These are phyloP conservation scores for Lutraria lutraria DNA, from an alignment of 2,888 invertebrate genomes.

Conservation along the genomic window DNA sequence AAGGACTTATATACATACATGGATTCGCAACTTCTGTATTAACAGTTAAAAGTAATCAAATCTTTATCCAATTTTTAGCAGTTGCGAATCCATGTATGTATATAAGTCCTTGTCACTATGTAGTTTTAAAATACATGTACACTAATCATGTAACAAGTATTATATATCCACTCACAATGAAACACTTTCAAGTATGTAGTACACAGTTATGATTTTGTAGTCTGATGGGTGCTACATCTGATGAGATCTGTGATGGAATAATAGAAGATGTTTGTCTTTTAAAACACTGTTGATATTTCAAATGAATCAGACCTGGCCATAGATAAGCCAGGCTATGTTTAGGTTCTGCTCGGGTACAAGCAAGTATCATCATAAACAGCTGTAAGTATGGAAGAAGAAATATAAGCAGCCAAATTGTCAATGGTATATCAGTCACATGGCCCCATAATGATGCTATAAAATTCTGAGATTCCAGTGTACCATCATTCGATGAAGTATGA, in stretches of 20 bases:
- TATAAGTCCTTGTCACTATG: too few species aligned
- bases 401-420: slow-evolving; percentile 79
- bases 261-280: slow-evolving; percentile 40
- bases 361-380: slow-evolving; percentile 83
- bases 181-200: slow-evolving; percentile 76
- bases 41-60: too few species aligned
- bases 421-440: slow-evolving; percentile 82
- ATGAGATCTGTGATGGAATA: slow-evolving; percentile 41
- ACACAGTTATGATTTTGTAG: slow-evolving; percentile 76
- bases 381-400: slow-evolving; percentile 81
- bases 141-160: too few species aligned
- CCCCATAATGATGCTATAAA: slow-evolving; percentile 68
- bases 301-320: slow-evolving; percentile 82
- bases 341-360: slow-evolving; percentile 83
- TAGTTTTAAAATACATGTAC: too few species aligned
- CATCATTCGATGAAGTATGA: slow-evolving; percentile 62
- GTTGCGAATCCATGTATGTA: too few species aligned
- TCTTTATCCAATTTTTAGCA: too few species aligned
- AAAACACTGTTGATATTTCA: slow-evolving; percentile 71
- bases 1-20: background rate
- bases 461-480: slow-evolving; percentile 43
- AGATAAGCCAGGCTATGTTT: slow-evolving; percentile 80
- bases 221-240: slow-evolving; percentile 65
- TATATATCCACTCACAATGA: background rate
- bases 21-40: too few species aligned